Conservation (phyloP, 1,140 invertebrate species). For the Rhynchophorus ferrugineus region DNA sequence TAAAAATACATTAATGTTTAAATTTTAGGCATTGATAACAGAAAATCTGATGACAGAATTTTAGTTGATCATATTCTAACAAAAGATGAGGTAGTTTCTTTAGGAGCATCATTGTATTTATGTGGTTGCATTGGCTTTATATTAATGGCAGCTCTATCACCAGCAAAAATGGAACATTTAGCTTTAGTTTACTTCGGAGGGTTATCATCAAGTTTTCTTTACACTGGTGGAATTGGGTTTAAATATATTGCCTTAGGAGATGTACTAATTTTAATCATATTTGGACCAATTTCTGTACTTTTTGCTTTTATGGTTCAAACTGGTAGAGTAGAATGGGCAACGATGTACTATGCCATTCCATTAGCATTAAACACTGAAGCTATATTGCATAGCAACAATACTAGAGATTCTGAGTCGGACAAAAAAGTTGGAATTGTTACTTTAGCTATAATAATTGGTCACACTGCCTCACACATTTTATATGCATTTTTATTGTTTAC, state of each 20-base stretch:
- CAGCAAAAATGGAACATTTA: conserved; percentile 87
- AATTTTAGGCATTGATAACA: conserved; percentile 66
- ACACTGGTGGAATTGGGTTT: conserved; percentile 87
- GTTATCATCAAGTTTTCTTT: conserved; percentile 88
- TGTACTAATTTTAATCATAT: conserved; percentile 83
- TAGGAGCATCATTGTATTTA: conserved; percentile 81
- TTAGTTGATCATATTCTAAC: conserved; percentile 83
- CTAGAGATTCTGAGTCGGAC: conserved; percentile 80
- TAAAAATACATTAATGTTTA: too few species aligned
- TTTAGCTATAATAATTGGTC: conserved; percentile 86
- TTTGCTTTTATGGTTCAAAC: conserved; percentile 91
- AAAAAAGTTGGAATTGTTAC: conserved; percentile 83
- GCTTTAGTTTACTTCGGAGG: conserved; percentile 93
- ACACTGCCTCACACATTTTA: conserved; percentile 81
- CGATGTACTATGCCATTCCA: conserved; percentile 88
- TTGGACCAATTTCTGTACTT: conserved; percentile 89
- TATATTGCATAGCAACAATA: conserved; percentile 92
- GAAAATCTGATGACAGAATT: conserved; percentile 87
- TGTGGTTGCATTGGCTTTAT: conserved; percentile 86
- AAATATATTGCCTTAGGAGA: conserved; percentile 92
- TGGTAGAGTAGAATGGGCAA: conserved; percentile 74
- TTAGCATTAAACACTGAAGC: conserved; percentile 91
- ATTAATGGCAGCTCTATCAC: conserved; percentile 67
- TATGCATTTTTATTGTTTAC: conserved; percentile 86
- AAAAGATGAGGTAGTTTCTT: conserved; percentile 65